phyloP scores from a whole-genome alignment of 2,113 vertebrate species.

The Macaca mulatta region DNA sequence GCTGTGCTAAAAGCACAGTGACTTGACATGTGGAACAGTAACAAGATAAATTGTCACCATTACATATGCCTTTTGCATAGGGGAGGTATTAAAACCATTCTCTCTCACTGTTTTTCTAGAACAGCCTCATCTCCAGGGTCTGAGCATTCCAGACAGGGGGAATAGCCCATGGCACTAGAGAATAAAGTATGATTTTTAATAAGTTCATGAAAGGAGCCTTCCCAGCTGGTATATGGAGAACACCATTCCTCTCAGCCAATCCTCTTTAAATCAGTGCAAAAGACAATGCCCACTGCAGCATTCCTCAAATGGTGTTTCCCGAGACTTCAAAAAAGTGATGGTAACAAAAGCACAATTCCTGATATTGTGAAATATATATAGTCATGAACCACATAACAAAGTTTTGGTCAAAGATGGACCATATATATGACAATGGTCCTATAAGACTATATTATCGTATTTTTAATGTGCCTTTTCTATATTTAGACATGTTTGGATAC shows the following conservation, averaged over 20 bases:
- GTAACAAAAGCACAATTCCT: not conserved
- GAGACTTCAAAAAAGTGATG: constrained; percentile 37
- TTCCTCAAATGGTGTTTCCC: not conserved
- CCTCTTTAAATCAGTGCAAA: constrained; percentile 24
- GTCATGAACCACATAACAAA: not conserved
- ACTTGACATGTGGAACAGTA: not conserved
- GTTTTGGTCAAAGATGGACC: not conserved
- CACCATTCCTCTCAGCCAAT: constrained; percentile 30
- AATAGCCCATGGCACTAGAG: not conserved
- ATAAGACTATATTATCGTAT: not conserved
- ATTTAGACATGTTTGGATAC: not conserved
- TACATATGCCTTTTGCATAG: not conserved
- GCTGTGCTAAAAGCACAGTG: not conserved
- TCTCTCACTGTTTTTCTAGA: not conserved
- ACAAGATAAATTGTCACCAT: not conserved
- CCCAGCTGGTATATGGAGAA: not conserved
- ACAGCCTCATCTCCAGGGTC: not conserved
- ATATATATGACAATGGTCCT: not conserved
- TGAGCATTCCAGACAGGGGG: not conserved
- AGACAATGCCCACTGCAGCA: not conserved
- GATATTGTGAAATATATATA: not conserved
- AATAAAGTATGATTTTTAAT: constrained; percentile 46
- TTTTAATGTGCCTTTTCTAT: not conserved
- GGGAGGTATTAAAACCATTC: not conserved
- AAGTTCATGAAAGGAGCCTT: not conserved